Evolutionary conservation across 2,113 vertebrate species (phyloP).

Genomic region (Eublepharis macularius): DNA sequence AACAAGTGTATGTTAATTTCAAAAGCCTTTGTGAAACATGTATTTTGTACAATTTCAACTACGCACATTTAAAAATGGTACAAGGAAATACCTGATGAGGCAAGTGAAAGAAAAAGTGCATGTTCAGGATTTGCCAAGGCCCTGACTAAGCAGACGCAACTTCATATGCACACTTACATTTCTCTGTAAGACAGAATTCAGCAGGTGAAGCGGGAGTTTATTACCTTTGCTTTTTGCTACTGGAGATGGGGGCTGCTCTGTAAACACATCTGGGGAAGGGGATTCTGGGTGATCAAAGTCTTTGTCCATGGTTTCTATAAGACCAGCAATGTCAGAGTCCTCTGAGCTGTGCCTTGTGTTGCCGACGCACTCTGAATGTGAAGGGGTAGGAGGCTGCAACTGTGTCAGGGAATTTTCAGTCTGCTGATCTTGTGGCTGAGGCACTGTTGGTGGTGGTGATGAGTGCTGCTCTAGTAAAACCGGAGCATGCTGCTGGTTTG

Average conservation of each 20-base stretch:
- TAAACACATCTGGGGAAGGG: conserved; percentile 80
- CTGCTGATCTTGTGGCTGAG: conserved; percentile 74
- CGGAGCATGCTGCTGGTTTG: conserved; percentile 66
- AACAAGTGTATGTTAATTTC: not conserved
- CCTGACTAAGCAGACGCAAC: not conserved
- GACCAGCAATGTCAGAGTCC: conserved; percentile 87
- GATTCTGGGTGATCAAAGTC: conserved; percentile 91
- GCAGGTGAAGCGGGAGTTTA: conserved; percentile 3
- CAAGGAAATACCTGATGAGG: accelerated
- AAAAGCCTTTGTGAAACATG: not conserved
- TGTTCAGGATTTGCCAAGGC: too few relatives aligned
- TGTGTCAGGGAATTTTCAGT: conserved; percentile 69
- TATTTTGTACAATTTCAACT: not conserved
- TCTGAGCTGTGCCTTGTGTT: conserved; percentile 81
- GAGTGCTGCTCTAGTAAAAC: conserved; percentile 75
- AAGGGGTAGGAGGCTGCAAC: conserved; percentile 26
- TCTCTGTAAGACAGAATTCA: not conserved
- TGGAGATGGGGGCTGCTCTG: conserved; percentile 85
- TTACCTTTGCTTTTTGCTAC: conserved; percentile 91
- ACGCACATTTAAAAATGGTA: not conserved
- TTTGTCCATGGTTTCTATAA: conserved; percentile 95
- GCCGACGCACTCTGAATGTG: conserved; percentile 68
- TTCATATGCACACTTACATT: not conserved
- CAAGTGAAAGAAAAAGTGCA: not conserved
- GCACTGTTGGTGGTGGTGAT: conserved; percentile 64